Conservation (phyloP, 2,888 invertebrate genomes). For the Danaus chrysippus region DNA sequence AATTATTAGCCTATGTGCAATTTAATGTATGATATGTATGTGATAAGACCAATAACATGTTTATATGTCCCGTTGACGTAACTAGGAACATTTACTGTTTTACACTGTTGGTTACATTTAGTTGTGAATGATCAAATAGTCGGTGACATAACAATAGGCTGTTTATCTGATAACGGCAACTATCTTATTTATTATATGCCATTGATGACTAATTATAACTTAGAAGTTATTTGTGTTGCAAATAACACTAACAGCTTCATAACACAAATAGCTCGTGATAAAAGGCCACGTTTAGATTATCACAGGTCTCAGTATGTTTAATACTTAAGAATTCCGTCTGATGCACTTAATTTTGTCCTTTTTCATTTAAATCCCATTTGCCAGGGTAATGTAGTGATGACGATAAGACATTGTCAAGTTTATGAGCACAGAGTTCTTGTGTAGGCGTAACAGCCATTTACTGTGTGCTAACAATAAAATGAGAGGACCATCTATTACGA, state of each 20-base stretch:
- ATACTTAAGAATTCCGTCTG: not conserved
- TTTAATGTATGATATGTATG: not conserved
- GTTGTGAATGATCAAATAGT: conserved; percentile 18
- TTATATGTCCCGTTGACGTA: not conserved
- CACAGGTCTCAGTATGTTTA: too few species aligned
- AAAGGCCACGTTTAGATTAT: too few species aligned
- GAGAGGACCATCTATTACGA: not conserved
- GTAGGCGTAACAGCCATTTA: conserved; percentile 26
- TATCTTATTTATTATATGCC: conserved; percentile 29
- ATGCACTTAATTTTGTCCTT: conserved; percentile 26
- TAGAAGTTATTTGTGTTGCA: not conserved
- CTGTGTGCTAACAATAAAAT: conserved; percentile 3
- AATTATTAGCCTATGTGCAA: too few species aligned
- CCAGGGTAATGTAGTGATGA: conserved; percentile 28
- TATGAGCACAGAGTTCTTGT: conserved; percentile 34
- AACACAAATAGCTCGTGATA: too few species aligned
- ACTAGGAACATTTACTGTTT: conserved; percentile 22
- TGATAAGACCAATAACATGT: not conserved
- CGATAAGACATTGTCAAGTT: conserved; percentile 37
- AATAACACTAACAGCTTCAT: not conserved
- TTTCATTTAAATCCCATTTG: conserved; percentile 29
- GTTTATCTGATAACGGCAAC: conserved; percentile 40
- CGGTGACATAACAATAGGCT: conserved; percentile 42
- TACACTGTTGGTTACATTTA: conserved; percentile 7
- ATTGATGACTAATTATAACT: conserved; percentile 26